These are phyloP conservation scores for Onychorhynchus coronatus DNA, from an alignment of 2,113 vertebrate genomes.

Conservation along the genomic window DNA sequence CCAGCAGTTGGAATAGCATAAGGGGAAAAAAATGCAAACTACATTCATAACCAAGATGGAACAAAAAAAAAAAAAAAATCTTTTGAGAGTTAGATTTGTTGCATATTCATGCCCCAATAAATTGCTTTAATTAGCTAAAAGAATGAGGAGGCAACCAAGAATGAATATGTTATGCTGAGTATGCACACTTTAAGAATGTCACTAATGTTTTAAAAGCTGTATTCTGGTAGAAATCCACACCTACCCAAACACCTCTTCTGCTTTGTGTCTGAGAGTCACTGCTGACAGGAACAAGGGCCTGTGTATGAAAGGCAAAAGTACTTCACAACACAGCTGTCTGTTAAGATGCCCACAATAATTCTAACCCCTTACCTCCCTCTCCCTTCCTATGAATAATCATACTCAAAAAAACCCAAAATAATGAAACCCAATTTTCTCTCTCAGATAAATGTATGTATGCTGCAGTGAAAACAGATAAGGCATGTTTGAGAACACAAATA, in stretches of 20 bases:
- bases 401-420: neutral
- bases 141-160: conserved; percentile 46
- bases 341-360: neutral
- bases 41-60: conserved; percentile 29
- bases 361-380: neutral
- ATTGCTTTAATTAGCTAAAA: conserved; percentile 63
- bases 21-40: conserved; percentile 29
- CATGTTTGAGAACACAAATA: neutral
- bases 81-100: conserved; percentile 64
- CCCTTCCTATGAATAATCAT: neutral
- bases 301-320: neutral
- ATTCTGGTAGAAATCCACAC: neutral
- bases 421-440: neutral
- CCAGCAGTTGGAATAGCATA: conserved; percentile 54
- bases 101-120: conserved; percentile 67
- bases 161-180: conserved; percentile 25
- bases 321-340: neutral
- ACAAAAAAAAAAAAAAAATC: neutral
- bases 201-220: neutral
- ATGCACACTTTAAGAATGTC: neutral
- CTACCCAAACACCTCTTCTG: neutral
- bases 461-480: neutral
- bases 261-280: neutral
- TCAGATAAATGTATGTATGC: neutral
- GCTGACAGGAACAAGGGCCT: neutral